A percentile compares a stretch with the other conserved stretches of the same genome.
Evolutionary conservation across 2,113 vertebrate species (phyloP).

Genomic region (Harpagus bidentatus): DNA sequence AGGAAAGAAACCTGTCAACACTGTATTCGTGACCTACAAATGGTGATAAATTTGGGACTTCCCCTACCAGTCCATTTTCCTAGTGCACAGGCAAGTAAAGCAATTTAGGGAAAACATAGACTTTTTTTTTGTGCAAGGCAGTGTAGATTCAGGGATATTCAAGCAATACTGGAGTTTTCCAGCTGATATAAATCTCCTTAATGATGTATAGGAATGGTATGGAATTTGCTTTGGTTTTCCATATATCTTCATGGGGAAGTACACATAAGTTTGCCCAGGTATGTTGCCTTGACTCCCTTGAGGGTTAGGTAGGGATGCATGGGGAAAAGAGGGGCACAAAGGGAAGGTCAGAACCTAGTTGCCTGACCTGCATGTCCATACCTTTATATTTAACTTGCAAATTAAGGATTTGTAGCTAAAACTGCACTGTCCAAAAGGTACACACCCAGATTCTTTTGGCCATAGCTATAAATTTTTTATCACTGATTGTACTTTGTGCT

Average conservation of each 20-base stretch:
- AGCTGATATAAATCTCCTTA: not conserved
- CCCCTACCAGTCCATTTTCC: not conserved
- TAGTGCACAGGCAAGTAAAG: not conserved
- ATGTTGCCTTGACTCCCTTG: not conserved
- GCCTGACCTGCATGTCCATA: not conserved
- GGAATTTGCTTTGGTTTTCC: not conserved
- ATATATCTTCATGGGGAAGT: not conserved
- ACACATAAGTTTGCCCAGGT: not conserved
- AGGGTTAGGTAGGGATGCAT: not conserved
- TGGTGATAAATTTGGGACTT: not conserved
- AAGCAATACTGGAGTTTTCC: not conserved
- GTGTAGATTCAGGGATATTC: not conserved
- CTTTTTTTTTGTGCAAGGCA: not conserved
- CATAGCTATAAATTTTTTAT: not conserved
- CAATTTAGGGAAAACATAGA: not conserved
- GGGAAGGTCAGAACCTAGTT: not conserved
- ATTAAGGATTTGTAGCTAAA: not conserved
- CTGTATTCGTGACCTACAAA: not conserved
- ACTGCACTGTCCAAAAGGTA: not conserved
- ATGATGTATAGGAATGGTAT: not conserved
- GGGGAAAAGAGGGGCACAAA: not conserved
- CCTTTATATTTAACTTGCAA: not conserved
- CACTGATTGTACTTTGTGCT: not conserved
- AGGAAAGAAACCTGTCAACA: not conserved
- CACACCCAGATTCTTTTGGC: not conserved